Conservation (phyloP, 2,113 vertebrate genomes). For the Oryzias celebensis region DNA sequence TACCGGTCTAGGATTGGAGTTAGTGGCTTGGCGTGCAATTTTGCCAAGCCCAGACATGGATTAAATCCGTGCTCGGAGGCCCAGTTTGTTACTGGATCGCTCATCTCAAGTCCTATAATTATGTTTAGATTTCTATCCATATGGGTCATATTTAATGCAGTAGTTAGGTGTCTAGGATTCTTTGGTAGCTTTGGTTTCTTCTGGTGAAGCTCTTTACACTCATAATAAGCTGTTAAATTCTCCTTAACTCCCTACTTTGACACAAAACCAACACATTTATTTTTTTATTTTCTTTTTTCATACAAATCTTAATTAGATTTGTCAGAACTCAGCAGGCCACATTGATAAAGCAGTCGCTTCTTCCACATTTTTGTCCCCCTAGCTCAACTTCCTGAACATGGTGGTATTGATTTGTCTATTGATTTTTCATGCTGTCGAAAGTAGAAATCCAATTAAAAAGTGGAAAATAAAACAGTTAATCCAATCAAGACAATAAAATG, state of each 20-base stretch:
- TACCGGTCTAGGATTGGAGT: slow-evolving; percentile 64
- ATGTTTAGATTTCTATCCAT: slow-evolving; percentile 53
- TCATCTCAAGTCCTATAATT: slow-evolving; percentile 37
- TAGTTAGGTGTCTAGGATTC: background rate
- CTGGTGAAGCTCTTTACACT: background rate
- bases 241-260: background rate
- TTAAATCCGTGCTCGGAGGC: slow-evolving; percentile 45
- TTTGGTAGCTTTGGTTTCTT: background rate
- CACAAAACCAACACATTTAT: background rate
- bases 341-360: slow-evolving; percentile 24
- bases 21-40: slow-evolving; percentile 62
- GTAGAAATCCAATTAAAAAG: slow-evolving; percentile 79
- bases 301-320: slow-evolving; percentile 13
- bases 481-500: slow-evolving; percentile 72
- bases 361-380: slow-evolving; percentile 17
- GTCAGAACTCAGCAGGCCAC: slow-evolving; percentile 11
- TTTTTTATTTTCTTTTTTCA: background rate
- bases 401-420: slow-evolving; percentile 75
- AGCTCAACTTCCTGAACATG: slow-evolving; percentile 50
- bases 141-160: slow-evolving; percentile 30
- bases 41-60: slow-evolving; percentile 57
- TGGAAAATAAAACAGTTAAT: slow-evolving; percentile 70
- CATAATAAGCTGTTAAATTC: no score
- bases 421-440: slow-evolving; percentile 77
- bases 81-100: slow-evolving; percentile 38